Percentiles rank a stretch among this genome's conserved stretches.
These are phyloP conservation scores for Myioborus miniatus DNA, from an alignment of 2,797 vertebrate species.

Conservation along the genomic window DNA sequence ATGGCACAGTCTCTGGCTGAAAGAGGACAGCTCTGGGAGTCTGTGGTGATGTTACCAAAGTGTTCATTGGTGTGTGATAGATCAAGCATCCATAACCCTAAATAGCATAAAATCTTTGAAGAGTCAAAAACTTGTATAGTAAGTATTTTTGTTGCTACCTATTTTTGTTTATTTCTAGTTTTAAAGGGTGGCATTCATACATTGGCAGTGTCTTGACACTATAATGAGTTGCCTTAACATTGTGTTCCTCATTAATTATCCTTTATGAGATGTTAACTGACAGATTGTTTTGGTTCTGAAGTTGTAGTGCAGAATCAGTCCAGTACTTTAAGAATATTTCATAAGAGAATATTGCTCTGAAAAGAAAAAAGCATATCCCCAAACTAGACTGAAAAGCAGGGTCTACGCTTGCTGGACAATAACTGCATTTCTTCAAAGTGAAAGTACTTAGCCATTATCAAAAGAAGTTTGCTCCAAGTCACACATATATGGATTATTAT, in stretches of 20 bases:
- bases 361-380: not conserved
- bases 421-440: not conserved
- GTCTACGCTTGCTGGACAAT: not conserved
- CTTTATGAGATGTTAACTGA: not conserved
- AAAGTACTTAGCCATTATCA: not conserved
- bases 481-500: not conserved
- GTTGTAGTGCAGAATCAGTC: not conserved
- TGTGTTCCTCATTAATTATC: not conserved
- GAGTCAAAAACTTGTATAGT: not conserved
- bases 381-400: not conserved
- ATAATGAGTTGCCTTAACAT: not conserved
- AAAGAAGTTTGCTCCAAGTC: not conserved
- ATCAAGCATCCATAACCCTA: not conserved
- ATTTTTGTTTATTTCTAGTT: not conserved
- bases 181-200: not conserved
- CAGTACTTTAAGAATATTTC: not conserved
- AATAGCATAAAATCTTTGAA: not conserved
- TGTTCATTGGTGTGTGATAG: not conserved
- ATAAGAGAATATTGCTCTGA: not conserved
- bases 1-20: not conserved
- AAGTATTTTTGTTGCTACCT: not conserved
- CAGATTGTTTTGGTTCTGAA: not conserved
- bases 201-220: not conserved
- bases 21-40: not conserved
- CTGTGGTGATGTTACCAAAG: not conserved